Evolutionary conservation across 2,888 invertebrate species (phyloP).

Genomic region (Hedychridium roseum): DNA sequence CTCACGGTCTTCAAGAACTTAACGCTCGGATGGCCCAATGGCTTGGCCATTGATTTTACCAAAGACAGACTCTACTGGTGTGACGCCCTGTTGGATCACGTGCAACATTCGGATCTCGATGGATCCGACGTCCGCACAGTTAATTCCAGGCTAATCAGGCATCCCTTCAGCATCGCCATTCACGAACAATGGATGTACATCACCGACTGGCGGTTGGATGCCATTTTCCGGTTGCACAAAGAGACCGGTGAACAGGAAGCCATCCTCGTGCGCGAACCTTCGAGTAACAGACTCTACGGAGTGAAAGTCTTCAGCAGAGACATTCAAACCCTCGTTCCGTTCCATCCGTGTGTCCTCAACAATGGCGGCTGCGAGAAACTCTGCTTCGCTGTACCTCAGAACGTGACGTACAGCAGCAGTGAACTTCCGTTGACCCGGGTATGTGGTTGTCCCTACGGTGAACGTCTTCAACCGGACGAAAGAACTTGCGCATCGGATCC

Average conservation of each 20-base stretch:
- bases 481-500: slow-evolving; percentile 81
- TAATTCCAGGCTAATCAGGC: slow-evolving; percentile 83
- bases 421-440: slow-evolving; percentile 69
- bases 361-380: slow-evolving; percentile 95
- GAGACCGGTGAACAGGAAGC: slow-evolving; percentile 87
- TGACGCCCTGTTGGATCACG: slow-evolving; percentile 94
- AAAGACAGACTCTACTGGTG: slow-evolving; percentile 95
- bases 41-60: slow-evolving; percentile 90
- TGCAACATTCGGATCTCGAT: slow-evolving; percentile 91
- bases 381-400: slow-evolving; percentile 88
- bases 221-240: slow-evolving; percentile 90
- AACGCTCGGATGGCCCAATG: slow-evolving; percentile 97
- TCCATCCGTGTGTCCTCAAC: slow-evolving; percentile 83
- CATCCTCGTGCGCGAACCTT: slow-evolving; percentile 86
- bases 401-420: slow-evolving; percentile 53
- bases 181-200: slow-evolving; percentile 93
- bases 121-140: slow-evolving; percentile 92
- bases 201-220: slow-evolving; percentile 96
- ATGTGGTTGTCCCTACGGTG: slow-evolving; percentile 95
- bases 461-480: slow-evolving; percentile 77
- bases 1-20: slow-evolving; percentile 88
- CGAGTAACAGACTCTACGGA: slow-evolving; percentile 89
- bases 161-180: slow-evolving; percentile 92
- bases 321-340: slow-evolving; percentile 74
- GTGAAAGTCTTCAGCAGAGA: slow-evolving; percentile 86